Evolutionary conservation across 1,140 invertebrate genomes (phyloP).

Genomic region (Apis dorsata): DNA sequence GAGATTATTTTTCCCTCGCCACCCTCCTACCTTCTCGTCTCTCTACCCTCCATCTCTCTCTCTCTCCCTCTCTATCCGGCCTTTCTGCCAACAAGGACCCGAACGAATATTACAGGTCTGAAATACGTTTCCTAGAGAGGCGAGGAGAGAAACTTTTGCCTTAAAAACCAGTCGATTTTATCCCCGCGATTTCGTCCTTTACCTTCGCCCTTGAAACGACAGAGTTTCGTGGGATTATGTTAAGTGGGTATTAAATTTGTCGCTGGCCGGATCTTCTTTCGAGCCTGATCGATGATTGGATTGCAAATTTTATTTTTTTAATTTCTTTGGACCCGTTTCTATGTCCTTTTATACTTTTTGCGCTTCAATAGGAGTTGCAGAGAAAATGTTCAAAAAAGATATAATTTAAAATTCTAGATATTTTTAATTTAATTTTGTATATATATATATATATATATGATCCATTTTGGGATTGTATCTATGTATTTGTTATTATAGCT

Average conservation of each 20-base stretch:
- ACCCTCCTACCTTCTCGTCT: not conserved
- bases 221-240: not conserved
- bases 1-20: conserved; percentile 72
- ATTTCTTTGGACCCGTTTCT: too few relatives aligned
- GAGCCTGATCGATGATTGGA: not conserved
- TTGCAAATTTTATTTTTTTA: not conserved
- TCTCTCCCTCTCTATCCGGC: conserved; percentile 15
- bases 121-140: conserved; percentile 2
- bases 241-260: not conserved
- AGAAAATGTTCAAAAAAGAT: too few relatives aligned
- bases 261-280: not conserved
- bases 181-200: not conserved
- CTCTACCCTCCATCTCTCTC: not conserved
- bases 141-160: conserved; percentile 4
- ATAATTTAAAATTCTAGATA: too few relatives aligned
- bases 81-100: conserved; percentile 12
- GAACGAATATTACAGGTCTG: conserved; percentile 18
- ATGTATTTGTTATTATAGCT: too few relatives aligned
- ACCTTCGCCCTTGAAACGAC: not conserved
- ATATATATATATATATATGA: too few relatives aligned
- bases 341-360: too few relatives aligned
- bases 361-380: too few relatives aligned
- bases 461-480: too few relatives aligned
- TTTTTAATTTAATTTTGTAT: too few relatives aligned
- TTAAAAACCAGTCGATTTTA: not conserved